These are phyloP conservation scores for Motacilla tschutschensis DNA, from an alignment of 2,113 vertebrate genomes.

Conservation along the genomic window DNA sequence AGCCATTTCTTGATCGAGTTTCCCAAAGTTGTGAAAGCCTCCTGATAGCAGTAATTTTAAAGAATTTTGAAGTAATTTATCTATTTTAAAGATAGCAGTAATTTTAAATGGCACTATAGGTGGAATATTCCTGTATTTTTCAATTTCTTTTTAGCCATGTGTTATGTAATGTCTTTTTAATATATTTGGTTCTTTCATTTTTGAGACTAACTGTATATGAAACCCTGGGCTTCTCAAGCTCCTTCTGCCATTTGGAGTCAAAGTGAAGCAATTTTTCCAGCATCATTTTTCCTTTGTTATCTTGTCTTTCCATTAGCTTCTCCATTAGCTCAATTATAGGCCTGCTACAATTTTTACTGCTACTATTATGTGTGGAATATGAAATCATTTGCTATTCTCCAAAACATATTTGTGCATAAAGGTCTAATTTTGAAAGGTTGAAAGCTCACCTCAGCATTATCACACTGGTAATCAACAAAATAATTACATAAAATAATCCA, in stretches of 20 bases:
- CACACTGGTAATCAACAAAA: slow-evolving; percentile 57
- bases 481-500: slow-evolving; percentile 62
- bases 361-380: slow-evolving; percentile 10
- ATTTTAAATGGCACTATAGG: slow-evolving; percentile 39
- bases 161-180: slow-evolving; percentile 38
- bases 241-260: slow-evolving; percentile 44
- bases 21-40: slow-evolving; percentile 29
- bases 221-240: slow-evolving; percentile 35
- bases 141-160: slow-evolving; percentile 1
- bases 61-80: not conserved
- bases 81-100: slow-evolving; percentile 2
- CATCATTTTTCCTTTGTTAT: slow-evolving; percentile 59
- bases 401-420: slow-evolving; percentile 59
- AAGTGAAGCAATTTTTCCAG: slow-evolving; percentile 65
- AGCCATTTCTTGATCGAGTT: slow-evolving; percentile 7
- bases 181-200: slow-evolving; percentile 30
- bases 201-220: slow-evolving; percentile 34
- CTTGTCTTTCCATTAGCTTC: slow-evolving; percentile 53
- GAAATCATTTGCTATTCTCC: slow-evolving; percentile 46
- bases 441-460: slow-evolving; percentile 55
- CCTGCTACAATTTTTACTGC: slow-evolving; percentile 10
- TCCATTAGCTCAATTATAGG: slow-evolving; percentile 58
- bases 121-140: slow-evolving; percentile 8
- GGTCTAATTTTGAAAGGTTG: slow-evolving; percentile 49
- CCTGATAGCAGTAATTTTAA: slow-evolving; percentile 54